These are phyloP conservation scores for Osmoderma eremita DNA, from an alignment of 2,888 invertebrate genomes.

Conservation along the genomic window DNA sequence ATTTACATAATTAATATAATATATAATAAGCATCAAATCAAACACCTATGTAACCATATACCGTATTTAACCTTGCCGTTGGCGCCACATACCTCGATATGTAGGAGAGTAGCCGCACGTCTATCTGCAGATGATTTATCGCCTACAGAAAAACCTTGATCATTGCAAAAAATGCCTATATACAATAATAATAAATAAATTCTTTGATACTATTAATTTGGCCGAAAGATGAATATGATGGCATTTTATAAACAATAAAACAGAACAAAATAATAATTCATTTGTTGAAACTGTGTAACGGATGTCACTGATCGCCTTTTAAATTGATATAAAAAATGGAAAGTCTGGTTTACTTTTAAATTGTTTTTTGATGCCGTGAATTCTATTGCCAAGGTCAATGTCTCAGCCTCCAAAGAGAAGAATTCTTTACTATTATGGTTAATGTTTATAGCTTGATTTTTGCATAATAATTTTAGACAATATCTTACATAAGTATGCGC, in stretches of 20 bases:
- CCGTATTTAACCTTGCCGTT: slow-evolving; percentile 18
- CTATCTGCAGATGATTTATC: slow-evolving; percentile 26
- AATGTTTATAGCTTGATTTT: background rate
- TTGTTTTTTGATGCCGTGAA: slow-evolving; percentile 12
- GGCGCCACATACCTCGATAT: slow-evolving; percentile 12
- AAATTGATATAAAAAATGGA: slow-evolving; percentile 1
- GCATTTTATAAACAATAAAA: slow-evolving; percentile 14
- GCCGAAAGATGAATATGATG: slow-evolving; percentile 4
- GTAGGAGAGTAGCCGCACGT: slow-evolving; percentile 16
- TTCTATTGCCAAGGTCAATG: slow-evolving; percentile 30
- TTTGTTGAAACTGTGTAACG: slow-evolving; percentile 2
- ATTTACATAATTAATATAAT: no score
- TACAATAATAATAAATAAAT: slow-evolving; percentile 14
- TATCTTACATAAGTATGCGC: no score
- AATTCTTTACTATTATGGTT: slow-evolving; percentile 18
- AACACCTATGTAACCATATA: background rate
- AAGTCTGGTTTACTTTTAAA: background rate
- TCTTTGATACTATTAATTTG: slow-evolving; percentile 19
- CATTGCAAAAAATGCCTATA: slow-evolving; percentile 17
- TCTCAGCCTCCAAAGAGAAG: slow-evolving; percentile 11
- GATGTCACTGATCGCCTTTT: slow-evolving; percentile 10
- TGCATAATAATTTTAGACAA: slow-evolving; percentile 12
- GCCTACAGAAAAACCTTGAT: slow-evolving; percentile 15
- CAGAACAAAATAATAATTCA: background rate
- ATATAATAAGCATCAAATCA: background rate